Evolutionary conservation across 2,888 invertebrate genomes (phyloP), one percentile per base, ranked within the genome.

Genomic region (Mesorhabditis sp.): DNA sequence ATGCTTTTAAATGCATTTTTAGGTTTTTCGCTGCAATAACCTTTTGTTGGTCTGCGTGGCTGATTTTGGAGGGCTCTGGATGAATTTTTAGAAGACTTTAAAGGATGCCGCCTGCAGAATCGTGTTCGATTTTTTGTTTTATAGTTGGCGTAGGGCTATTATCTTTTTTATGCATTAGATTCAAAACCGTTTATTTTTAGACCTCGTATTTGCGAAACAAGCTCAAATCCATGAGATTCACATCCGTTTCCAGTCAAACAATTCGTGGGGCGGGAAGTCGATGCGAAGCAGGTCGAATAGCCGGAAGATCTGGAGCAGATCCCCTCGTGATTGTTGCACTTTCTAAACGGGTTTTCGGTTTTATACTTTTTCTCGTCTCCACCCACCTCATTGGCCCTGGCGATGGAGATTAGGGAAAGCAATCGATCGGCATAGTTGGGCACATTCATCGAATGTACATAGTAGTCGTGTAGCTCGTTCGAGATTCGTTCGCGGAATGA

Each of bases 341-440:
- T n/a, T 50, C 58, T 50, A 2, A n/a, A 50, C 7, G n/a, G 7
- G 58, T 50, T 50, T 42, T 65, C 15, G 28, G 28, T 28, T 28
- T 28, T 28, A 28, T 28, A 28, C 28, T 28, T 28, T 28, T 28
- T 28, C 28, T 28, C 28, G 28, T 28, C 28, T 28, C 28, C 28
- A n/a, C n/a, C 43, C 6, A 69, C 69, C 66, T 69, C 69, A 3
- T 65, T 44, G 66, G 65, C 69, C 42, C 66, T 65, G 10, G 66
- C 66, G 42, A 69, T 69, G 3, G 50, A 58, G 62, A 69, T 69
- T 43, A 69, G 15, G 43, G 61, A 61, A 62, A 66, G 50, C 15
- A 69, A 44, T 66, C 69, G 43, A 10, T 50, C 61, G 2, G 69
- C 69, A 61, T 69, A 69, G 43, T 69, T 69, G 62, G 67, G 7